These are phyloP conservation scores for Petrocephalus microphthalmus DNA, from an alignment of 2,113 vertebrate genomes.

Conservation along the genomic window DNA sequence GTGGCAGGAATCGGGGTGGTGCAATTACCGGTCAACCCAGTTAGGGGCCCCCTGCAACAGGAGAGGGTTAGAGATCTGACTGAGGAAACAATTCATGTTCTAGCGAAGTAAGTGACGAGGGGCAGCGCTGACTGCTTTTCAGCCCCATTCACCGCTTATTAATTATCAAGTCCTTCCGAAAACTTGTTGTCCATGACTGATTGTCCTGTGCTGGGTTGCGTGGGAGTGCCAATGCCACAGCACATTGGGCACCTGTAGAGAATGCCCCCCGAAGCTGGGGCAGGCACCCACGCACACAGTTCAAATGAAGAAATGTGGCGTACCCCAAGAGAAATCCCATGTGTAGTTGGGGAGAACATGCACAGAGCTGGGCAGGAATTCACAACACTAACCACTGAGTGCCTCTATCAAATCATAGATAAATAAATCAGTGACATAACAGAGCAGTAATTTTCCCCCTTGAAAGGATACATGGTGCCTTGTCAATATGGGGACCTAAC, in stretches of 20 bases:
- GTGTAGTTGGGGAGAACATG: neutral
- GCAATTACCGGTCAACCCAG: neutral
- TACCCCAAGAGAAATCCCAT: neutral
- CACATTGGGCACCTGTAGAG: neutral
- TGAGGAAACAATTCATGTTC: neutral
- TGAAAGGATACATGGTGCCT: neutral
- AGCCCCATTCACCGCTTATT: neutral
- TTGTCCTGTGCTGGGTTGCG: neutral
- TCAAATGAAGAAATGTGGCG: neutral
- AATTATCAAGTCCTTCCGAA: neutral
- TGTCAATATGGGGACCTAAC: neutral
- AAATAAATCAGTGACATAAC: neutral
- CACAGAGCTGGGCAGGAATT: neutral
- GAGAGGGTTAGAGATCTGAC: neutral
- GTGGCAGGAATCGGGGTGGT: neutral
- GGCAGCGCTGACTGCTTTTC: neutral
- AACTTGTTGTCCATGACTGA: neutral
- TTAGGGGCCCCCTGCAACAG: neutral
- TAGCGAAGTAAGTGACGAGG: neutral
- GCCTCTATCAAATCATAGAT: neutral
- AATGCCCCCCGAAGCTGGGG: neutral
- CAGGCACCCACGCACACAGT: neutral
- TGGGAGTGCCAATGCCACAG: neutral
- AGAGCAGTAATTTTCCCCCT: neutral
- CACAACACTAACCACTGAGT: neutral